Percentiles rank a stretch among this genome's conserved stretches.
Evolutionary conservation across 1,140 invertebrate species (phyloP).

Genomic region (Cydia fagiglandana): DNA sequence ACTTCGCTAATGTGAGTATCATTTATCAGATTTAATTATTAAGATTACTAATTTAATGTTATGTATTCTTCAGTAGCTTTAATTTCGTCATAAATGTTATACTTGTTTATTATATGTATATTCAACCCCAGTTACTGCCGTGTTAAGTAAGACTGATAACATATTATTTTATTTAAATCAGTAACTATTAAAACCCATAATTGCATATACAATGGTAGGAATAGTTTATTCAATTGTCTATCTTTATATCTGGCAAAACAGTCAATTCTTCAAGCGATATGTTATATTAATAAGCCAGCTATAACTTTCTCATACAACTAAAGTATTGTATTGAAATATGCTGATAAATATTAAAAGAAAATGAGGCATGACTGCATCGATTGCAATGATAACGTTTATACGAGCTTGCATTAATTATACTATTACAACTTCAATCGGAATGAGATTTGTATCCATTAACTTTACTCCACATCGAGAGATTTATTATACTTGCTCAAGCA

Average conservation of each 20-base stretch:
- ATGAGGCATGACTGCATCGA: no score
- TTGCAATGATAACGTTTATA: no score
- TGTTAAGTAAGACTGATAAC: conserved; percentile 11
- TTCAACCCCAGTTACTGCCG: neutral
- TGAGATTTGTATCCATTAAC: no score
- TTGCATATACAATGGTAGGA: neutral
- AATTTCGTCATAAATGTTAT: conserved; percentile 1
- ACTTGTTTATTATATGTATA: neutral
- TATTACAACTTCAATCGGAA: no score
- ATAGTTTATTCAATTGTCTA: neutral
- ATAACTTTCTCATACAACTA: no score
- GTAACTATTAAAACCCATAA: neutral
- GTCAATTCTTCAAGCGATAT: neutral
- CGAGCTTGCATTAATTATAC: no score
- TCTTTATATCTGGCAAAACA: neutral
- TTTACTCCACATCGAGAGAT: no score
- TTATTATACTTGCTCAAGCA: no score
- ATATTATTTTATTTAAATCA: neutral
- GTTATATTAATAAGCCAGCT: no score
- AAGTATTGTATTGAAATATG: no score
- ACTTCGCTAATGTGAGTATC: no score
- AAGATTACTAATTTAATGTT: neutral
- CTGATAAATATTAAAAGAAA: no score
- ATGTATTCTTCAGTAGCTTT: neutral
- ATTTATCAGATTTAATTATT: neutral